Evolutionary conservation across 2,888 invertebrate genomes (phyloP), one percentile per base, ranked within the genome.

Genomic region (Lacanobia oleracea): DNA sequence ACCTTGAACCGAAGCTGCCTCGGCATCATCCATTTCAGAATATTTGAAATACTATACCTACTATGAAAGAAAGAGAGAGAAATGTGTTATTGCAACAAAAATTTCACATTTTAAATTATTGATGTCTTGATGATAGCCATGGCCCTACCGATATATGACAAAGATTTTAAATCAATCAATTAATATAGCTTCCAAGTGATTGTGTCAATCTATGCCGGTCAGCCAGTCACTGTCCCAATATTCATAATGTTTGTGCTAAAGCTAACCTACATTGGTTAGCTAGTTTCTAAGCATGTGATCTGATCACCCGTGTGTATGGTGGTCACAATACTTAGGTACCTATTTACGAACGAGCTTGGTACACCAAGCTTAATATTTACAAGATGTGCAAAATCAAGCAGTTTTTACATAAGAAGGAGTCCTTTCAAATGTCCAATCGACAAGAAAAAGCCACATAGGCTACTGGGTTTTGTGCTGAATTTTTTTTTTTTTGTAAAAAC

Each of bases 81-180:
- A 67, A 78, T 74, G 62, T 67, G 71, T 71, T 81, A 45, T 72
- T 77, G 72, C 75, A 78, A 86, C 83, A 66, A 86, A 85, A 88
- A 88, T 83, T 86, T 86, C 77, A 87, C 87, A 88, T 89, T 82
- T 87, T 81, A 79, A 72, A 77, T 48, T 72, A 78, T 86, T 84
- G 62, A 61, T 67, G 50, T 50, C 66, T 67, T 69, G 45, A 59
- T 71, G 57, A 78, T 72, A 76, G 59, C 67, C 94, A 92, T 92
- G 88, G 88, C 94, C 93, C 67, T 84, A 80, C 88, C 73, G 94
- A 93, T 90, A 88, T 63, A 40, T 65, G 62, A 71, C 73, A 77
- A 84, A 85, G 77, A 85, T 67, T 83, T 75, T 59, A 71, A 85
- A 73, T 65, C 57, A 59, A 40, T 45, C 57, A 63, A 63, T 23